Percentiles rank a stretch among this genome's conserved stretches.
phyloP scores from a whole-genome alignment of 2,113 vertebrate species.

The Porphyrio hochstetteri region DNA sequence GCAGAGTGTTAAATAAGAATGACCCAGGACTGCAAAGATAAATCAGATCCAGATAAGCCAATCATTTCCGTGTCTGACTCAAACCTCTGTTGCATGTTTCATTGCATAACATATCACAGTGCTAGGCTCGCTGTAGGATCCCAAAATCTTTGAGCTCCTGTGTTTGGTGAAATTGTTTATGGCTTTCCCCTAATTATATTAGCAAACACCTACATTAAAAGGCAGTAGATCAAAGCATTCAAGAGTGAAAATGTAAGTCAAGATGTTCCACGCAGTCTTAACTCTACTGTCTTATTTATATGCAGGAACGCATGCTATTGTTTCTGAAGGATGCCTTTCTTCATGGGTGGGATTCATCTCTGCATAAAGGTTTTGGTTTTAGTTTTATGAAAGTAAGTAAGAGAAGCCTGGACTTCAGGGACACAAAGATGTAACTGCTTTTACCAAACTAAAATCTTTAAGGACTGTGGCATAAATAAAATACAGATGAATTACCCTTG shows the following conservation, averaged over 20 bases:
- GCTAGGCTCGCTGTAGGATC: neutral
- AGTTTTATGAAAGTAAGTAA: neutral
- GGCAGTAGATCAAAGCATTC: slow-evolving; percentile 45
- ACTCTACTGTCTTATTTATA: slow-evolving; percentile 24
- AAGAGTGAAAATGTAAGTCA: slow-evolving; percentile 8
- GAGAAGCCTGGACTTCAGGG: neutral
- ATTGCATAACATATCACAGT: neutral
- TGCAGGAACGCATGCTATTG: slow-evolving; percentile 2
- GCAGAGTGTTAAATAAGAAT: neutral
- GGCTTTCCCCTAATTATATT: slow-evolving; percentile 40
- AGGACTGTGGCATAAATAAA: neutral
- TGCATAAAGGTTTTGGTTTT: neutral
- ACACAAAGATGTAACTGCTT: neutral
- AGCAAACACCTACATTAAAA: slow-evolving; percentile 36
- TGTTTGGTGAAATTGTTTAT: slow-evolving; percentile 33
- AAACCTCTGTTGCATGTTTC: neutral
- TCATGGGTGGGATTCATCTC: neutral
- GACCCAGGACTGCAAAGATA: neutral
- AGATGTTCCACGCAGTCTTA: neutral
- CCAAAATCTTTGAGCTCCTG: neutral
- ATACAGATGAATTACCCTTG: neutral
- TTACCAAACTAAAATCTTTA: neutral
- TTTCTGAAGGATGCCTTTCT: slow-evolving; percentile 19
- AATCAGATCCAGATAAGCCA: slow-evolving; percentile 18
- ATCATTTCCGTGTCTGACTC: neutral